phyloP scores from a whole-genome alignment of 2,888 invertebrate genomes.

The Cyaniris semiargus region DNA sequence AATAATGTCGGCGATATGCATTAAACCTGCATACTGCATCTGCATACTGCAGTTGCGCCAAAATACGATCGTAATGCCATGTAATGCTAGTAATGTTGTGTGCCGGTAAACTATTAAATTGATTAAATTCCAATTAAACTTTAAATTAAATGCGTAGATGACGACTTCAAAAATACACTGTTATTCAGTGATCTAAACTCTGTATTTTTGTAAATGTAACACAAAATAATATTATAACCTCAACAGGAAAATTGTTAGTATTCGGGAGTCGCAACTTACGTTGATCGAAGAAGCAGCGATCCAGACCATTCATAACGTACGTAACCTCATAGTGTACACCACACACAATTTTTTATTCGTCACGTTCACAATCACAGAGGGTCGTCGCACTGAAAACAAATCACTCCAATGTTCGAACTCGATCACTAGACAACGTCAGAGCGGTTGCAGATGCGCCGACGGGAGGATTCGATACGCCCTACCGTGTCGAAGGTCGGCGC shows the following conservation, averaged over 20 bases:
- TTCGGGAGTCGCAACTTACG: constrained; percentile 61
- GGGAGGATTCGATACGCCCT: constrained; percentile 51
- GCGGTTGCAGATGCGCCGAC: constrained; percentile 55
- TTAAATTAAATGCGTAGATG: not conserved
- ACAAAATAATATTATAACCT: not conserved
- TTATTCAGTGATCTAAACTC: not conserved
- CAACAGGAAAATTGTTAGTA: constrained; percentile 6
- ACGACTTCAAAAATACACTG: not conserved
- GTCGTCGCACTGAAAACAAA: constrained; percentile 74
- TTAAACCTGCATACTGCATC: not conserved
- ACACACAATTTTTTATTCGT: constrained; percentile 63
- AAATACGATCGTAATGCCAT: not conserved
- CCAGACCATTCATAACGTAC: constrained; percentile 79
- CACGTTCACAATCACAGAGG: constrained; percentile 67
- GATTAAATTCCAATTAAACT: not conserved
- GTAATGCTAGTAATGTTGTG: not conserved
- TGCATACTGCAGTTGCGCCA: constrained; percentile 5
- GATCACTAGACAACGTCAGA: constrained; percentile 71
- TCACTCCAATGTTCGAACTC: constrained; percentile 71
- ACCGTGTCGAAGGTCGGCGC: constrained; percentile 74
- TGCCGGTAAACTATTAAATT: not conserved
- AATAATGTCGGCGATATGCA: not conserved
- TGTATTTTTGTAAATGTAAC: not conserved
- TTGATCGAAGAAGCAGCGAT: constrained; percentile 80
- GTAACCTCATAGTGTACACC: constrained; percentile 77